These are phyloP conservation scores for Erebia epiphron DNA, from an alignment of 2,888 invertebrate genomes.

Conservation along the genomic window DNA sequence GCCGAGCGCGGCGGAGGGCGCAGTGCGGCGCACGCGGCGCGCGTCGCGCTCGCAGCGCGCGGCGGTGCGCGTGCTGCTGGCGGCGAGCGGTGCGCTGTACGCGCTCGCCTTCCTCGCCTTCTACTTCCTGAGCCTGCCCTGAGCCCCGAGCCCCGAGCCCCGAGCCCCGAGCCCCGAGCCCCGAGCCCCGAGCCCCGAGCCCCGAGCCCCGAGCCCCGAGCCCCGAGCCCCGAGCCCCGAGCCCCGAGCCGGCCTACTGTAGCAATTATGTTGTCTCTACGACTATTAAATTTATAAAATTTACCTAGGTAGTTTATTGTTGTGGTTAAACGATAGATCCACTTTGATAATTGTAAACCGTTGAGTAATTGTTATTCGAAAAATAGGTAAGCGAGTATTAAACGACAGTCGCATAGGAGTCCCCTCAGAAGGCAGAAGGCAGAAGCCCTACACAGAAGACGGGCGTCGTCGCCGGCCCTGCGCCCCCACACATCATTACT, in stretches of 20 bases:
- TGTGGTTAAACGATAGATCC: no score
- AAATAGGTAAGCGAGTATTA: no score
- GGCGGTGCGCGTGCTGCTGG: constrained; percentile 81
- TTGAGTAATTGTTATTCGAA: no score
- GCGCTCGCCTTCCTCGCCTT: constrained; percentile 67
- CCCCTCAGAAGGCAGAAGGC: no score
- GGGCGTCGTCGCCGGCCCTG: no score
- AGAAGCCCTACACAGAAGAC: no score
- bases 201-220: not conserved
- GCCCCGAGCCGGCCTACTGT: no score
- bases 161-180: not conserved
- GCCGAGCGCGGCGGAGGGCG: constrained; percentile 56
- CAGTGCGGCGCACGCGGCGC: constrained; percentile 43
- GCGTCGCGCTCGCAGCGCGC: constrained; percentile 45
- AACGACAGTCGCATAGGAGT: no score
- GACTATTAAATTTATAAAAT: no score
- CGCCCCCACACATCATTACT: no score
- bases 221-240: not conserved
- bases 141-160: constrained; percentile 31
- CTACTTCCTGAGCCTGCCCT: constrained; percentile 71
- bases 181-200: not conserved
- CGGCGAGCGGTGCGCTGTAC: constrained; percentile 75
- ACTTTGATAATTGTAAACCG: no score
- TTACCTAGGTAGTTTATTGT: no score
- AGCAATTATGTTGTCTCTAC: not conserved